Evolutionary conservation across 2,888 invertebrate genomes (phyloP).

Genomic region (Dynastes hyllus): DNA sequence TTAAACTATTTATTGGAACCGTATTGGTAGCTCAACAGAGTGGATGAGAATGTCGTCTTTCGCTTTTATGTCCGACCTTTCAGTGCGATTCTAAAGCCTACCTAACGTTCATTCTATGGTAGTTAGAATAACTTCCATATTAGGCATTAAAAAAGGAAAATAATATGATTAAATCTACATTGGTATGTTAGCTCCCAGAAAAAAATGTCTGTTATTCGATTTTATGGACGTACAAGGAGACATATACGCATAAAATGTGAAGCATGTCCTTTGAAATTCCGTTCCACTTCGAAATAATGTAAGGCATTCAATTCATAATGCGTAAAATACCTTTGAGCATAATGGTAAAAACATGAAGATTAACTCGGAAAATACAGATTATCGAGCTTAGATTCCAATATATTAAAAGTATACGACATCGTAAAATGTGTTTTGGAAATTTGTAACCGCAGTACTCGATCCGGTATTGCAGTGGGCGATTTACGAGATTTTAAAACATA

Average conservation of each 20-base stretch:
- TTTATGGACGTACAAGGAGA: conserved; percentile 25
- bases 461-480: too few relatives aligned
- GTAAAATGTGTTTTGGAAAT: too few relatives aligned
- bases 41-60: too few relatives aligned
- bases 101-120: background rate
- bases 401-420: too few relatives aligned
- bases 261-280: conserved; percentile 16
- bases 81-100: too few relatives aligned
- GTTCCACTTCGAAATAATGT: conserved; percentile 13
- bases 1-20: too few relatives aligned
- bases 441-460: too few relatives aligned
- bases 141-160: conserved; percentile 5
- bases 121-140: conserved; percentile 2
- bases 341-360: background rate
- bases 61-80: too few relatives aligned
- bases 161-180: conserved; percentile 28
- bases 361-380: too few relatives aligned
- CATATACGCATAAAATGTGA: conserved; percentile 34
- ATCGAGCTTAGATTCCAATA: too few relatives aligned
- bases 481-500: too few relatives aligned
- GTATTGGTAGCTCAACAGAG: too few relatives aligned
- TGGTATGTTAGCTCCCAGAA: conserved; percentile 19
- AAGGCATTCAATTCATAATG: background rate
- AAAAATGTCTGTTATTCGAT: conserved; percentile 27
- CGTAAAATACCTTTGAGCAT: background rate